phyloP scores from a whole-genome alignment of 1,140 invertebrate genomes.

The Ostrea edulis region DNA sequence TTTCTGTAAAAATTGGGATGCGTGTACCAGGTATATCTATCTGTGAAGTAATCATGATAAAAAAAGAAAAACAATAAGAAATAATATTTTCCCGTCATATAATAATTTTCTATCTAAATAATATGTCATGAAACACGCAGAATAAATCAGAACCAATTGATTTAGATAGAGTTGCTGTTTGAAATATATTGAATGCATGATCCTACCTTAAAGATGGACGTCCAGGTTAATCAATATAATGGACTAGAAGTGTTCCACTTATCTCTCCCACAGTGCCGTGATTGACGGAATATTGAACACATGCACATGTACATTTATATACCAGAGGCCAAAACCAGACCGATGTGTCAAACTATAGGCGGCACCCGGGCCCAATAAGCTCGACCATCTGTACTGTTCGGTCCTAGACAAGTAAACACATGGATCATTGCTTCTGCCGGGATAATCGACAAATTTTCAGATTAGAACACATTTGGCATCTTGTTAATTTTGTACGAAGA shows the following conservation, averaged over 20 bases:
- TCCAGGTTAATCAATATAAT: conserved; percentile 33
- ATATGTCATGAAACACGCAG: too few relatives aligned
- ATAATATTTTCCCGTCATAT: too few relatives aligned
- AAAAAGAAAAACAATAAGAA: too few relatives aligned
- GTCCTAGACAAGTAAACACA: not conserved
- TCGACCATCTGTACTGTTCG: not conserved
- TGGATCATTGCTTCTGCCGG: not conserved
- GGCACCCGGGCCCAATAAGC: not conserved
- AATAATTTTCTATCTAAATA: too few relatives aligned
- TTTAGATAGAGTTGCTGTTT: too few relatives aligned
- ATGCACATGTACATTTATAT: conserved; percentile 36
- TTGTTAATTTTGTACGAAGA: conserved; percentile 11
- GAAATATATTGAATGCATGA: not conserved
- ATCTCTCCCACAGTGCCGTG: not conserved
- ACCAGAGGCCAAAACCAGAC: conserved; percentile 23
- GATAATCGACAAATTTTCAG: conserved; percentile 25
- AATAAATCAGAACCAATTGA: too few relatives aligned
- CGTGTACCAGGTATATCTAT: too few relatives aligned
- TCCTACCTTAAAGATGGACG: conserved; percentile 21
- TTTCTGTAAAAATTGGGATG: not conserved
- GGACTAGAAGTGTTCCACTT: not conserved
- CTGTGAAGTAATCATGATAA: too few relatives aligned
- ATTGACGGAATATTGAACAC: conserved; percentile 33
- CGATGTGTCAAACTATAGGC: not conserved
- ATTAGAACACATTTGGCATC: not conserved